phyloP scores from a whole-genome alignment of 64 coral and sea anemone species.

The Pachyseris speciosa region DNA sequence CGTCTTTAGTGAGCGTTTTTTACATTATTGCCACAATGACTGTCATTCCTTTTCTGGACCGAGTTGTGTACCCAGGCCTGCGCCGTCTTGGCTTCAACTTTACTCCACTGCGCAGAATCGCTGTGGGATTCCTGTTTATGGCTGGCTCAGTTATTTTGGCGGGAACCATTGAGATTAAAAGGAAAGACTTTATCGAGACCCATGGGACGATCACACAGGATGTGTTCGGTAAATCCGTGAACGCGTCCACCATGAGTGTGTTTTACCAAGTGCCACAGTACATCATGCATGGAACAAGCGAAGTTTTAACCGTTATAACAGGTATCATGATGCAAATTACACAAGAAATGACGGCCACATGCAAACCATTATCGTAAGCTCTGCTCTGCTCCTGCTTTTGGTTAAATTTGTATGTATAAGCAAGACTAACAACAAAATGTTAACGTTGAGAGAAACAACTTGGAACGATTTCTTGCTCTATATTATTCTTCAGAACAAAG shows the following conservation, averaged over 20 bases:
- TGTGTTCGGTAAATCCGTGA: conserved; percentile 20
- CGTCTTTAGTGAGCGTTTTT: conserved; percentile 61
- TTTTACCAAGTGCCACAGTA: conserved; percentile 84
- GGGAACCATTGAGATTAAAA: conserved; percentile 65
- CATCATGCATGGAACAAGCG: conserved; percentile 68
- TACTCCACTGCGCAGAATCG: conserved; percentile 79
- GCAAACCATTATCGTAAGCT: too few relatives aligned
- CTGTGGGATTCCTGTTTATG: conserved; percentile 78
- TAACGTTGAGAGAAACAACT: too few relatives aligned
- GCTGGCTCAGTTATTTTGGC: conserved; percentile 70
- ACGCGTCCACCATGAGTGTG: conserved; percentile 66
- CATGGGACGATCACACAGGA: not conserved
- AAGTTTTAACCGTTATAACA: conserved; percentile 33
- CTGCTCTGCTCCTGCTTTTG: too few relatives aligned
- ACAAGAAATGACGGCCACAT: too few relatives aligned
- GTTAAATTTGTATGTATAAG: too few relatives aligned
- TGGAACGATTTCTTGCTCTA: too few relatives aligned
- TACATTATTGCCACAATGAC: conserved; percentile 13
- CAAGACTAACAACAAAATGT: too few relatives aligned
- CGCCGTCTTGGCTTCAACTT: conserved; percentile 52
- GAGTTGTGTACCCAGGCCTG: conserved; percentile 68
- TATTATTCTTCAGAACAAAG: too few relatives aligned
- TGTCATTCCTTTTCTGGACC: conserved; percentile 83
- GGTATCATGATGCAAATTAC: conserved; percentile 26
- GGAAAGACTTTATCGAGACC: conserved; percentile 13